These are phyloP conservation scores for Neuroterus valhalla DNA, from an alignment of 1,140 invertebrate genomes.

Conservation along the genomic window DNA sequence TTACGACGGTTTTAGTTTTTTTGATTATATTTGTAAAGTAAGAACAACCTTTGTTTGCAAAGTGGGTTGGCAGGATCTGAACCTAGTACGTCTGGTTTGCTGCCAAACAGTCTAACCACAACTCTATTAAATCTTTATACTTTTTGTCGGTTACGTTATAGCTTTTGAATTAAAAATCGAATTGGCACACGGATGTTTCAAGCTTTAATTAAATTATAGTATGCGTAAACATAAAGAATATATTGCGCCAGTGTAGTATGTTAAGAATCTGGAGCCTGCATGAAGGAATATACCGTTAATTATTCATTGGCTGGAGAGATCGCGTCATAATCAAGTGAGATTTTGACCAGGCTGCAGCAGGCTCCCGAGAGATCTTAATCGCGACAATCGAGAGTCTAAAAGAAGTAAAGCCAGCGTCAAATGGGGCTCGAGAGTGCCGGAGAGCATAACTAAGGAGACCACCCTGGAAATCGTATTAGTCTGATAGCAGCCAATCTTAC, in stretches of 20 bases:
- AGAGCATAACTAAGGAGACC: slow-evolving; percentile 43
- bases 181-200: too few relatives aligned
- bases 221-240: neutral
- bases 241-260: neutral
- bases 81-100: too few relatives aligned
- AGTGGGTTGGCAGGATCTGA: too few relatives aligned
- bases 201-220: neutral
- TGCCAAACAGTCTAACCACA: too few relatives aligned
- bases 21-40: too few relatives aligned
- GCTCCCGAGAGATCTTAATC: slow-evolving; percentile 25
- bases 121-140: too few relatives aligned
- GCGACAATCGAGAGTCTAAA: slow-evolving; percentile 19
- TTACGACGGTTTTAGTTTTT: too few relatives aligned
- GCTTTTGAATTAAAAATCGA: too few relatives aligned
- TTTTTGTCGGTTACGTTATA: too few relatives aligned
- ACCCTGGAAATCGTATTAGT: slow-evolving; percentile 62
- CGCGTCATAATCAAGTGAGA: slow-evolving; percentile 20
- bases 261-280: neutral
- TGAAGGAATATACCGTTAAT: neutral
- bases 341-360: slow-evolving; percentile 25
- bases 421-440: neutral
- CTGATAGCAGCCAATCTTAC: slow-evolving; percentile 51
- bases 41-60: too few relatives aligned
- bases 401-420: slow-evolving; percentile 11
- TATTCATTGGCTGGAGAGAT: slow-evolving; percentile 13